Evolutionary conservation across 2,888 invertebrate species (phyloP), one percentile per base, ranked within the genome.

Genomic region (Pachycephus smyrnensis): DNA sequence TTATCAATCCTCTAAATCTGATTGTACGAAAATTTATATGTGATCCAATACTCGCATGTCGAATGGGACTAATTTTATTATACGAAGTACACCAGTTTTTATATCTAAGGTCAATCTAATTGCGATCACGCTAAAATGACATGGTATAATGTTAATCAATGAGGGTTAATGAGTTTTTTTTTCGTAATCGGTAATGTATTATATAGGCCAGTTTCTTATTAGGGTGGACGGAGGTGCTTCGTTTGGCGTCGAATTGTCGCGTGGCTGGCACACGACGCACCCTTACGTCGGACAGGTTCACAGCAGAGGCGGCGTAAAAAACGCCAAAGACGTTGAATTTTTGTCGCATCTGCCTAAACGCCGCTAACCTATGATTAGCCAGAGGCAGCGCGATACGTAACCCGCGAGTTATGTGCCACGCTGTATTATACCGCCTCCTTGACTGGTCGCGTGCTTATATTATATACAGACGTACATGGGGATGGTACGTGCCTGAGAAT

Each of bases 321-420:
- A 68, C 73, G 55, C 35, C 32, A 71, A 81, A 82, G 85, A 87
- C 83, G 86, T 80, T 83, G 81, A 85, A 85, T 88, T 87, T 86
- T 79, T 86, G 87, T 86, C 86, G 86, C 89, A 89, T 89, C 89
- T 89, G 89, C 89, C 89, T 89, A 88, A 89, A 87, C 84, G 85
- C 82, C 80, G 80, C 82, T 83, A 86, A 82, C 87, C 85, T 87
- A 84, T 87, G 86, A 89, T 88, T 84, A 85, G 82, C 77, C 73
- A 73, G 73, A 69, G 80, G 76, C 32, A 33, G 15, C 23, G 71
- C 71, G 71, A 71, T 71, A 33, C 71, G 33, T 33, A 33, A 32
- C 71, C 71, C 71, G 32, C 71, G 32, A 32, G 71, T 71, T 71
- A 71, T 71, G 33, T 71, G 33, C 71, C 32, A 33, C 71, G 71